Base-by-base conservation (phyloP, 2,797 vertebrate genomes). In the Kryptopterus vitreolus region DNA sequence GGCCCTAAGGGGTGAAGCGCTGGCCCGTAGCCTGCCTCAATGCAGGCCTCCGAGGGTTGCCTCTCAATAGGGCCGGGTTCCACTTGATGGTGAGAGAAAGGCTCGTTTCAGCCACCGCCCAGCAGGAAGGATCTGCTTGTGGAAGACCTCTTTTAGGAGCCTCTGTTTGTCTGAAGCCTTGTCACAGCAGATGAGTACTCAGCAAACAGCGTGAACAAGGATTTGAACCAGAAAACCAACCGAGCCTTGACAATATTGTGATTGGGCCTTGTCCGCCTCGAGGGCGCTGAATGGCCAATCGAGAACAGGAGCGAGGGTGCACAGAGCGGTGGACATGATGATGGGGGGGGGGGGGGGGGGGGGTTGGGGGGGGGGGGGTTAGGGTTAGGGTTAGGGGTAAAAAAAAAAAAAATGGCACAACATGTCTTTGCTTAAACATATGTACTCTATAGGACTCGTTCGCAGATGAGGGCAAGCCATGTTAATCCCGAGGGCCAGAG, bases 151-250 rank as follows among this genome's bases (percentile, higher is more conserved):
- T 96, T 98, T 98, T 95, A 96, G 91, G 91, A 94, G 92, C 88
- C 92, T 95, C 95, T 97, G 94, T 97, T 95, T 95, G 93, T 94
- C 95, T 96, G 95, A 97, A 96, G 95, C 95, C 95, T n/a, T 98
- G 95, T 97, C 96, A 97, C 95, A 94, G 95, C 90, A 96, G 96
- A 96, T 95, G 96, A 97, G 96, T 95, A 95, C 96, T 97, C 97
- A 95, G 95, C 95, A 97, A 98, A 96, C 95, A 97, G 95, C 96
- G 93, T 95, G 97, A 98, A 97, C 95, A 96, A 96, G 96, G 95
- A 97, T 96, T 96, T 98, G 94, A 98, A 98, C 95, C 95, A 96
- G 95, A 96, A 96, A 97, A 96, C 91, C 94, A 96, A 95, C 95
- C 95, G 94, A 93, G 93, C 94, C 94, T 94, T 95, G 93, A 96